These are phyloP conservation scores for Ips typographus DNA, from an alignment of 1,140 invertebrate genomes.

Conservation along the genomic window DNA sequence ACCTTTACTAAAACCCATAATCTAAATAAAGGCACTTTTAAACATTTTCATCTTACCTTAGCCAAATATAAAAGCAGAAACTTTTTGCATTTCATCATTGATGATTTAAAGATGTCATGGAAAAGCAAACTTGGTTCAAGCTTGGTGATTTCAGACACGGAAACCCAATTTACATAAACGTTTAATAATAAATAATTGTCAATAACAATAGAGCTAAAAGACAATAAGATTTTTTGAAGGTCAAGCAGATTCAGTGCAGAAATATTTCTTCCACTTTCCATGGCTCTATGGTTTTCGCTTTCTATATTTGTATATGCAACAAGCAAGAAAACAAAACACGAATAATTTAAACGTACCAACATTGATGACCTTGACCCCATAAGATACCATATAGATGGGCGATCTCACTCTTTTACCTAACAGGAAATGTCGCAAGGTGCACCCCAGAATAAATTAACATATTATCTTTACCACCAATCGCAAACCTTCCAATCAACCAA, in stretches of 20 bases:
- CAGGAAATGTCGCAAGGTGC: conserved; percentile 25
- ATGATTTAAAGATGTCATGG: too few relatives aligned
- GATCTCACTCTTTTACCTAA: conserved; percentile 3
- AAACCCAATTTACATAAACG: conserved; percentile 15
- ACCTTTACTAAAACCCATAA: too few relatives aligned
- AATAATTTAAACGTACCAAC: too few relatives aligned
- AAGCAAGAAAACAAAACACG: too few relatives aligned
- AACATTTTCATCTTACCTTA: too few relatives aligned
- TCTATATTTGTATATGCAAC: neutral
- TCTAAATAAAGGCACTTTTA: too few relatives aligned
- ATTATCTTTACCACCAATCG: neutral
- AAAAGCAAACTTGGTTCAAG: too few relatives aligned
- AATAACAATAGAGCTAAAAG: conserved; percentile 2
- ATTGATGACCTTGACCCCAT: conserved; percentile 27
- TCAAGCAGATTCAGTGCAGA: conserved; percentile 11
- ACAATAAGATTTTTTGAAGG: conserved; percentile 5
- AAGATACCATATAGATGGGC: neutral
- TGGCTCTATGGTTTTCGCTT: neutral
- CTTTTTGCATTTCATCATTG: too few relatives aligned
- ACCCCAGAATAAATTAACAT: neutral
- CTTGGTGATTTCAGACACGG: neutral
- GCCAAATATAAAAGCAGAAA: too few relatives aligned
- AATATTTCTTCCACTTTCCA: neutral
- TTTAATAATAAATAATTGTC: neutral
- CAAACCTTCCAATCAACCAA: too few relatives aligned